Conservation (phyloP, 2,888 invertebrate species). For the Gari tellinella region DNA sequence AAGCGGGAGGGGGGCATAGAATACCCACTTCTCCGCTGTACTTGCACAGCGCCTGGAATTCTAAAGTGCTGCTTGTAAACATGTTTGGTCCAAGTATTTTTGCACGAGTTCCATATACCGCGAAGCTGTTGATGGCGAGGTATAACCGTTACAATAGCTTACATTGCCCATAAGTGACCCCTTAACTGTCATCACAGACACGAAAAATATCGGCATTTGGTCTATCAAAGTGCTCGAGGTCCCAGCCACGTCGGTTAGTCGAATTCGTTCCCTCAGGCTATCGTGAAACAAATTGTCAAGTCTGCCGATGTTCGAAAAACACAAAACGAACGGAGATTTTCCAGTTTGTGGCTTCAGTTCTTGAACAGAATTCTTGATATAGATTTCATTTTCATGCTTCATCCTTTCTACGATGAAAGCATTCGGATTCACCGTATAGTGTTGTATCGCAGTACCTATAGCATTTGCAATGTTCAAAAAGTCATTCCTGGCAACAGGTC, state of each 20-base stretch:
- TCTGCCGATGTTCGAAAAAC: slow-evolving; percentile 60
- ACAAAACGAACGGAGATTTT: slow-evolving; percentile 62
- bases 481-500: slow-evolving; percentile 4
- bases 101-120: slow-evolving; percentile 37
- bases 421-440: slow-evolving; percentile 9
- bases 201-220: slow-evolving; percentile 64
- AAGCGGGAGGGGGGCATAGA: too few species aligned
- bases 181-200: slow-evolving; percentile 45
- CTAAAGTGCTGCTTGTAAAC: too few species aligned
- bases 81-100: slow-evolving; percentile 29
- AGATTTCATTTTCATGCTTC: not conserved
- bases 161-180: slow-evolving; percentile 50
- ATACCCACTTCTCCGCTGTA: too few species aligned
- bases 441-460: slow-evolving; percentile 23
- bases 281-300: slow-evolving; percentile 52
- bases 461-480: slow-evolving; percentile 50
- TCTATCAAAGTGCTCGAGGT: slow-evolving; percentile 56
- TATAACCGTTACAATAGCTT: slow-evolving; percentile 59
- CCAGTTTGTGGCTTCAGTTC: slow-evolving; percentile 16
- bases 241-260: slow-evolving; percentile 49
- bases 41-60: too few species aligned
- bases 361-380: not conserved
- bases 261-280: slow-evolving; percentile 40
- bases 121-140: slow-evolving; percentile 50
- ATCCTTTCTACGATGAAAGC: not conserved